phyloP scores from a whole-genome alignment of 2,797 vertebrate species.

The Danio choprae region DNA sequence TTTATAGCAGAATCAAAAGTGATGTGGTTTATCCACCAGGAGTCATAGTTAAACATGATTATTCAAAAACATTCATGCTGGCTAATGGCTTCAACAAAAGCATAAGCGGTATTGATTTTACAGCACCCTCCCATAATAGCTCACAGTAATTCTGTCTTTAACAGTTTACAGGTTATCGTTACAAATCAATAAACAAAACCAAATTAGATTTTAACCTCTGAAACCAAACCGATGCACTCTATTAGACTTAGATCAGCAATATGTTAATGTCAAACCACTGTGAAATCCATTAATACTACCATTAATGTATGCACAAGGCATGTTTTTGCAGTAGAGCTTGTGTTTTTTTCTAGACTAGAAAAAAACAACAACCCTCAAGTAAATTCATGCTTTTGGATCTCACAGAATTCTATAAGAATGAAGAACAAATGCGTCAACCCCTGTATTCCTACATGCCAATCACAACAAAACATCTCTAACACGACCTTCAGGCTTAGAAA shows the following conservation, averaged over 20 bases:
- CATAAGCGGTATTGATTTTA: neutral
- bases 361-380: neutral
- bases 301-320: neutral
- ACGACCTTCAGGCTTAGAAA: neutral
- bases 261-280: neutral
- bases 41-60: too few relatives aligned
- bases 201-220: neutral
- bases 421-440: neutral
- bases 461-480: conserved; percentile 7
- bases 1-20: too few relatives aligned
- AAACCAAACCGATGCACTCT: neutral
- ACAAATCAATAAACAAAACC: neutral
- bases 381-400: conserved; percentile 12
- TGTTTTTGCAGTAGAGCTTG: neutral
- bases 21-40: too few relatives aligned
- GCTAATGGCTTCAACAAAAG: neutral
- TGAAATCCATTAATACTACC: neutral
- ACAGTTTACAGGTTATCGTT: neutral
- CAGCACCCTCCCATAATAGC: neutral
- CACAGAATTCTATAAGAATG: neutral
- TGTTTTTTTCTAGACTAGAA: neutral
- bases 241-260: neutral
- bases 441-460: neutral
- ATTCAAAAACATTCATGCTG: neutral
- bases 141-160: neutral